Conservation (phyloP, 2,797 vertebrate species). For the Sylvilagus floridanus region DNA sequence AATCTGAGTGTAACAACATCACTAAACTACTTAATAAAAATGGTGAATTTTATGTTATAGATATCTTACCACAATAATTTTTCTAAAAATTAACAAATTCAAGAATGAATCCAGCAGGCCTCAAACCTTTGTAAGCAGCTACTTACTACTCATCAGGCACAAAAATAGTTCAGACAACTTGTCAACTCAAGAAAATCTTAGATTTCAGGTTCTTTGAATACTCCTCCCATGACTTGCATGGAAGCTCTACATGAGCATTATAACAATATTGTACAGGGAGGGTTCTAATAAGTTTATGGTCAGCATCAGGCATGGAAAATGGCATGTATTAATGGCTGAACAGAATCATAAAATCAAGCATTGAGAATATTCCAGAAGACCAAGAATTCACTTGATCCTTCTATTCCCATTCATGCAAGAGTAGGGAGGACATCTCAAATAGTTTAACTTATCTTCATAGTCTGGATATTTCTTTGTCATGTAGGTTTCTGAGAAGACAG, state of each 20-base stretch:
- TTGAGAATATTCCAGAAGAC: not conserved
- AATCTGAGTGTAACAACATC: not conserved
- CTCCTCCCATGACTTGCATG: not conserved
- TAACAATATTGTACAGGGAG: not conserved
- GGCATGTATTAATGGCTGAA: not conserved
- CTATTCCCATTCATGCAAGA: not conserved
- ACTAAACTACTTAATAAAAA: not conserved
- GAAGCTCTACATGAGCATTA: not conserved
- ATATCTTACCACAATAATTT: not conserved
- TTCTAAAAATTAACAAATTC: not conserved
- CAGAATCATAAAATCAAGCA: not conserved
- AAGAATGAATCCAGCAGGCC: conserved; percentile 37
- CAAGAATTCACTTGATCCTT: not conserved
- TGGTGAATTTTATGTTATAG: not conserved
- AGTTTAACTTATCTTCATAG: conserved; percentile 2
- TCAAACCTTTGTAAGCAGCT: conserved; percentile 16
- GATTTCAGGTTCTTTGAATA: not conserved
- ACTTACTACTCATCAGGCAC: not conserved
- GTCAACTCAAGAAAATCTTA: not conserved
- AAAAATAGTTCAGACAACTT: not conserved
- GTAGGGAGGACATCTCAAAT: not conserved
- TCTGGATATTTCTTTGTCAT: not conserved
- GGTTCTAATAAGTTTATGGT: not conserved
- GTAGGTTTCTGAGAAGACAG: not conserved
- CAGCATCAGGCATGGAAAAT: not conserved